Percentiles rank a stretch among this genome's conserved stretches.
Conservation (phyloP, 2,888 invertebrate genomes). For the Cremastinae sp. region DNA sequence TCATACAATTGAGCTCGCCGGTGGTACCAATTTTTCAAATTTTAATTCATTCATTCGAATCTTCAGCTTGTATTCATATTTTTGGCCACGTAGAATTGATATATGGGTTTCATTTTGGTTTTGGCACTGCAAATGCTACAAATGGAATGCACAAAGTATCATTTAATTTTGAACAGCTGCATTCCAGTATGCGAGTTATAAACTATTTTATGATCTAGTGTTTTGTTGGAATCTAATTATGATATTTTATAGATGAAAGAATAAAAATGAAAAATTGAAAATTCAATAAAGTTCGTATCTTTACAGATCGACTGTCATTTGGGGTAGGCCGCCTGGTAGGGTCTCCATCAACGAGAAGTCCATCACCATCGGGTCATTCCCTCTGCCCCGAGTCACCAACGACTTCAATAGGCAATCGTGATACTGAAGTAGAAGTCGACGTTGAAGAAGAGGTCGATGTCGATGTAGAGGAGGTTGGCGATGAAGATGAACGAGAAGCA, state of each 20-base stretch:
- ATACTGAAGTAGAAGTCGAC: slow-evolving; percentile 75
- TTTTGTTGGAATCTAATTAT: no score
- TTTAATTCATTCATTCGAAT: no score
- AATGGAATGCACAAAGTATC: no score
- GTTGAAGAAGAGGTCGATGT: slow-evolving; percentile 77
- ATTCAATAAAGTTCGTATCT: slow-evolving; percentile 15
- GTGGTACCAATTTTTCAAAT: no score
- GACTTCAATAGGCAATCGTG: slow-evolving; percentile 70
- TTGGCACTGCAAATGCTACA: not conserved
- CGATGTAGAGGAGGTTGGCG: slow-evolving; percentile 78
- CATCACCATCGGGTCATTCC: slow-evolving; percentile 75
- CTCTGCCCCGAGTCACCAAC: slow-evolving; percentile 76
- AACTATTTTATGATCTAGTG: no score
- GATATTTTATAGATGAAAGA: no score
- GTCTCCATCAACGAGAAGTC: slow-evolving; percentile 75
- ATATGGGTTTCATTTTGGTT: not conserved
- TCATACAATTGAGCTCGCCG: no score
- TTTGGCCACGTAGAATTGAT: no score
- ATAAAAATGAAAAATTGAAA: slow-evolving; percentile 17
- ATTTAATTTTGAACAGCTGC: no score
- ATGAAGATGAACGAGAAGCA: slow-evolving; percentile 75
- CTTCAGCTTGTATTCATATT: no score
- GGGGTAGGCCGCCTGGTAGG: slow-evolving; percentile 90
- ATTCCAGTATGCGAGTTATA: no score
- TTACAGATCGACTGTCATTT: slow-evolving; percentile 90